Conservation (phyloP, 2,888 invertebrate genomes). For the Zonitis immaculata region DNA sequence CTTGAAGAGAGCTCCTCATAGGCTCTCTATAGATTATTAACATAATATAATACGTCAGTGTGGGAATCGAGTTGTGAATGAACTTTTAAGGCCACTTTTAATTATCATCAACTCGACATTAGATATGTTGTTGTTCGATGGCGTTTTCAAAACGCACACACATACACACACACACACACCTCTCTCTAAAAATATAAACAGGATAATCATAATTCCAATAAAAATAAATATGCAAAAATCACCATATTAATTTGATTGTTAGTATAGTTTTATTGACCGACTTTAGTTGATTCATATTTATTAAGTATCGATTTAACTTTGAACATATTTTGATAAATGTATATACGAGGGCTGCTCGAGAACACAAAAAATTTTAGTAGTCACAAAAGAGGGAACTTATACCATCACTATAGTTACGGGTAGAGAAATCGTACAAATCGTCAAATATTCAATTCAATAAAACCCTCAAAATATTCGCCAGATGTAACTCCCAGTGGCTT, state of each 20-base stretch:
- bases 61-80: conserved; percentile 45
- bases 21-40: conserved; percentile 33
- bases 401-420: no score
- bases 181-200: not conserved
- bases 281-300: no score
- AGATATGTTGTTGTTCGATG: conserved; percentile 31
- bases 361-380: no score
- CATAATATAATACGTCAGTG: conserved; percentile 40
- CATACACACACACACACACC: not conserved
- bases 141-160: conserved; percentile 4
- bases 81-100: conserved; percentile 44
- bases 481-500: no score
- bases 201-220: not conserved
- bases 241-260: no score
- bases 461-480: no score
- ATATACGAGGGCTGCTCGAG: no score
- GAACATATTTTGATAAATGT: not conserved
- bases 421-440: no score
- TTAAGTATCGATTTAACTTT: not conserved
- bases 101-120: conserved; percentile 43
- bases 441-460: no score
- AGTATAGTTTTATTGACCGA: no score
- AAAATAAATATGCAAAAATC: not conserved
- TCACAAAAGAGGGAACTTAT: no score
- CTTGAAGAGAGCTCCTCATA: conserved; percentile 23